A percentile compares a stretch with the other conserved stretches of the same genome.
Evolutionary conservation across 2,113 vertebrate species (phyloP).

Genomic region (Neopipo cinnamomea): DNA sequence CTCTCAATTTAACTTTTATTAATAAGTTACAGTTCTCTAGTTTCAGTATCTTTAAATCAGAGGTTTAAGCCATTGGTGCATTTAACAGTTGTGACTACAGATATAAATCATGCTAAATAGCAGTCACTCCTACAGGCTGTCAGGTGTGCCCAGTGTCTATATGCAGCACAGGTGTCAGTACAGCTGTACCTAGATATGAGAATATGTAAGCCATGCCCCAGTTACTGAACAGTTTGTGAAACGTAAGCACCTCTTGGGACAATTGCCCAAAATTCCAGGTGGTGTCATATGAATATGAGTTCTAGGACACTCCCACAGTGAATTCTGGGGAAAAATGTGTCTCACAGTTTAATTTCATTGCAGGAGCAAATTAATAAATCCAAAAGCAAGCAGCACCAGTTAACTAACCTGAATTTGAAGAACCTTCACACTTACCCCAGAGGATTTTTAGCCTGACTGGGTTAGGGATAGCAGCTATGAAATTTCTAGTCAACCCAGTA

Average conservation of each 20-base stretch:
- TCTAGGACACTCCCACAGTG: constrained; percentile 28
- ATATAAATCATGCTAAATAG: background rate
- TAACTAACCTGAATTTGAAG: constrained; percentile 36
- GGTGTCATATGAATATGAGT: background rate
- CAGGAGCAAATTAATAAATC: background rate
- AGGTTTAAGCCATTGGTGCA: background rate
- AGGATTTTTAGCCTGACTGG: background rate
- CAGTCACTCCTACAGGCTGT: background rate
- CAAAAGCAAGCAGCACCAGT: background rate
- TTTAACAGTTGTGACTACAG: background rate
- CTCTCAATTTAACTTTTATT: background rate
- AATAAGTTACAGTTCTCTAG: background rate
- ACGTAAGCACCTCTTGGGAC: accelerated
- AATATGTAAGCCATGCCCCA: background rate
- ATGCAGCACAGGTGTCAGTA: background rate
- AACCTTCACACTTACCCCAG: background rate
- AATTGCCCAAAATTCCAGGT: background rate
- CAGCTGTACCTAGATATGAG: background rate
- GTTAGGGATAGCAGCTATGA: background rate
- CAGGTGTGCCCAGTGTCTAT: accelerated
- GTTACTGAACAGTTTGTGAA: background rate
- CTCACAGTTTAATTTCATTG: background rate
- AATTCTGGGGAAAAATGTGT: background rate
- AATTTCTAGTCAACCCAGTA: background rate
- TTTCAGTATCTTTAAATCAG: background rate